Evolutionary conservation across 2,888 invertebrate genomes (phyloP).

Genomic region (Netelia inedita): DNA sequence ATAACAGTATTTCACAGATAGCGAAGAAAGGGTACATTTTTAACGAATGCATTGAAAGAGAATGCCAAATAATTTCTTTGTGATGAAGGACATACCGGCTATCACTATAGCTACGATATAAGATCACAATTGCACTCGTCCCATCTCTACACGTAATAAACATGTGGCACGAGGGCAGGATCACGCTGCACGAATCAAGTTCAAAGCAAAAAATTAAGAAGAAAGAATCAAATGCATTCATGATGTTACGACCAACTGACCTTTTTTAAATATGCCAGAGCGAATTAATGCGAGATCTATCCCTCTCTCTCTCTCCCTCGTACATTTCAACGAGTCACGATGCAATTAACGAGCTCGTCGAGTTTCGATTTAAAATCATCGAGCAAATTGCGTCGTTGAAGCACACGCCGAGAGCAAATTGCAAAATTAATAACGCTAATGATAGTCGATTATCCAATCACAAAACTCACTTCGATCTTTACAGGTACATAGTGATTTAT

Average conservation of each 20-base stretch:
- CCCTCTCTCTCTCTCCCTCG: conserved; percentile 22
- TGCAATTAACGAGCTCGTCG: conserved; percentile 47
- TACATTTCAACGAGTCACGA: conserved; percentile 58
- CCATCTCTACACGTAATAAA: too few species aligned
- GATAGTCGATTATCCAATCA: conserved; percentile 33
- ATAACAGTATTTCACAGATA: too few species aligned
- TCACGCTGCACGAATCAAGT: not conserved
- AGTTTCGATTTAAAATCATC: conserved; percentile 38
- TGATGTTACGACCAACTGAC: conserved; percentile 58
- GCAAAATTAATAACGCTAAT: conserved; percentile 26
- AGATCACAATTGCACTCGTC: too few species aligned
- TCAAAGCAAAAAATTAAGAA: conserved; percentile 16
- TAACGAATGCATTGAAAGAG: too few species aligned
- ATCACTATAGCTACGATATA: too few species aligned
- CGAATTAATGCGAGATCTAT: conserved; percentile 57
- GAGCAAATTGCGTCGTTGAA: conserved; percentile 40
- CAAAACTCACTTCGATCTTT: not conserved
- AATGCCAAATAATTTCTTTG: too few species aligned
- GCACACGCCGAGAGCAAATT: conserved; percentile 40
- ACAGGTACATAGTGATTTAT: not conserved
- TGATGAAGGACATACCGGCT: too few species aligned
- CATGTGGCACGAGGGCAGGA: not conserved
- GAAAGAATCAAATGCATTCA: conserved; percentile 30
- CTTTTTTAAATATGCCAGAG: conserved; percentile 55
- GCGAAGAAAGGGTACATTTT: too few species aligned